Base-by-base conservation (phyloP, 2,113 vertebrate species). In the Aspiorhynchus laticeps region DNA sequence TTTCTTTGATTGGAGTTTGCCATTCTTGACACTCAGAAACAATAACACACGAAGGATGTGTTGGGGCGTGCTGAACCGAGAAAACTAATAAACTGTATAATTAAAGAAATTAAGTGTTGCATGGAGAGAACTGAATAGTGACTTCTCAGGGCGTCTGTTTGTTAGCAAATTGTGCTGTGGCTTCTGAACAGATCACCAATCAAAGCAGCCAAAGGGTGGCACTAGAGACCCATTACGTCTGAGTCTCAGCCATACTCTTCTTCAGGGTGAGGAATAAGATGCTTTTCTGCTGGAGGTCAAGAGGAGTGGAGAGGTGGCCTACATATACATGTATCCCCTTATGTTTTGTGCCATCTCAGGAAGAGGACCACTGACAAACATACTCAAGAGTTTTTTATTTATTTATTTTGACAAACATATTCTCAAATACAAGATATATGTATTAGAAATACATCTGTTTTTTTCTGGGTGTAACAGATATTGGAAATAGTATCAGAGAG, bases 61-160 rank as follows among this genome's bases (percentile, higher is more conserved):
- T 93, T 92, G 85, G 90, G 80, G 85, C 48, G 36, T 91, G 89
- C 78, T 91, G 88, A 91, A 91, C 91, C 85, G 53, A 89, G 87
- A 88, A 89, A 92, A 93, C 86, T 87, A 92, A 91, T 92, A 92
- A 92, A 90, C 85, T 90, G 89, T 87, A 89, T 89, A 91, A 94
- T 93, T 91, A 93, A 90, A 90, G 91, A 90, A 90, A 92, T 89
- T 84, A 88, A 90, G 89, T 89, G 90, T 91, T 88, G 88, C 89
- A 59, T 85, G 67, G 67, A 12, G 65, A 53, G 56, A 43, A 51
- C 73, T 33, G 83, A 90, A 80, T 56, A 41, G 84, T 51, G 71
- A 87, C 82, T 86, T 88, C 83, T 79, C 46, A 26, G 59, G 51
- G 46, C 46, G 88, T 88, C 91, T 90, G 84, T 89, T 91, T 67